Base-by-base conservation (phyloP, 2,888 invertebrate genomes). In the Polyploca ridens region DNA sequence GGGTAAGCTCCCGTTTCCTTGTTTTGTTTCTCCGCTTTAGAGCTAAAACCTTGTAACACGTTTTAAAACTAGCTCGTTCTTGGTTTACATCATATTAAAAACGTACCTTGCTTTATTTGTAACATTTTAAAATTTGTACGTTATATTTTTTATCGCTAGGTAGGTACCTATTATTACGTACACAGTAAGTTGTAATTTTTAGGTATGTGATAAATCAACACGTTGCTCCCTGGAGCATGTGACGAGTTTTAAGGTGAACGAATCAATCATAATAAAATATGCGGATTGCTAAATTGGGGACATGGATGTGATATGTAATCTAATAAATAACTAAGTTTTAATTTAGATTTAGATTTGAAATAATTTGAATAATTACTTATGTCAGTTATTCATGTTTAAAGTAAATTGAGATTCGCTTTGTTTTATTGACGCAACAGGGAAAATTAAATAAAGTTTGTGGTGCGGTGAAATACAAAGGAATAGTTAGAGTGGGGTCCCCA, bases 391-490 rank as follows among this genome's bases (percentile, higher is more conserved):
- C 73, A 76, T 79, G n/a, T n/a, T n/a, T n/a, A n/a, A n/a, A n/a
- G n/a, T n/a, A n/a, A n/a, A n/a, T n/a, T n/a, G n/a, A n/a, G n/a
- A n/a, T n/a, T n/a, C n/a, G n/a, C n/a, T 83, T 83, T 80, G 74
- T 81, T 83, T 71, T 74, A 78, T 77, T 74, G 75, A 76, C 75
- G 81, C 72, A 82, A 76, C 70, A 68, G 69, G 79, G 80, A 81
- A 85, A 84, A 84, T 84, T 77, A 83, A 86, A 88, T 84, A 83
- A 84, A 83, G 75, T 82, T 54, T 85, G 75, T 81, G 70, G 78
- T 73, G 71, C 71, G 72, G 70, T 79, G 72, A 75, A 85, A 84
- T 75, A 89, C 86, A 90, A 89, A 87, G 82, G 82, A 86, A 87
- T 85, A 85, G 87, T 88, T 89, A 82, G 78, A 54, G 81, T 73